Percentiles rank a stretch among this genome's conserved stretches.
Evolutionary conservation across 2,797 vertebrate genomes (phyloP).

Genomic region (Taenioides sp.): DNA sequence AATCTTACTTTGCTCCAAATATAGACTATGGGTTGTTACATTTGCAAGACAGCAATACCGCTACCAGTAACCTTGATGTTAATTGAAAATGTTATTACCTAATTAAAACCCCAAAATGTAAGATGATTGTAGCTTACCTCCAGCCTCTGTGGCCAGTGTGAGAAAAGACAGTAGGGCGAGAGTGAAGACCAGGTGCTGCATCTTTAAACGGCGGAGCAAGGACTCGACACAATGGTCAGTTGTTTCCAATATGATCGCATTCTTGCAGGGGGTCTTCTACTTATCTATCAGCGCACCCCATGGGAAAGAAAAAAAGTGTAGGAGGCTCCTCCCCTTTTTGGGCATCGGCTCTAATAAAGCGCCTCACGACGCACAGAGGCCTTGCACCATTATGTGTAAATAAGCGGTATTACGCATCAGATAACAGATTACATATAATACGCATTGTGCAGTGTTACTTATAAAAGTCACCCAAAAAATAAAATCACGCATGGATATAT

Average conservation of each 20-base stretch:
- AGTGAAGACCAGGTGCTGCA: conserved; percentile 59
- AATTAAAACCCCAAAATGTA: not conserved
- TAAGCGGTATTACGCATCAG: not conserved
- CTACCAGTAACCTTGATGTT: not conserved
- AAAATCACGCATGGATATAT: too few species aligned
- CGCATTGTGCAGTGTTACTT: too few species aligned
- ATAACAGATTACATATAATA: too few species aligned
- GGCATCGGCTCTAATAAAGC: conserved; percentile 56
- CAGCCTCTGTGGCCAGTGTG: conserved; percentile 46
- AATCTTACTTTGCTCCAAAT: not conserved
- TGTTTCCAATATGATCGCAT: conserved; percentile 65
- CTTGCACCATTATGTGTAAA: conserved; percentile 21
- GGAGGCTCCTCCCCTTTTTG: conserved; percentile 68
- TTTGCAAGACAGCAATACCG: not conserved
- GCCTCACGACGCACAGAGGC: conserved; percentile 13
- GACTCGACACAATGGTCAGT: conserved; percentile 37
- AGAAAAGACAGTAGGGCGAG: conserved; percentile 57
- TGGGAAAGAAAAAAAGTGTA: conserved; percentile 44
- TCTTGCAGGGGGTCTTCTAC: conserved; percentile 70
- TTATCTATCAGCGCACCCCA: conserved; percentile 69
- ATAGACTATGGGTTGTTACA: not conserved
- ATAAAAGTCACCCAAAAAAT: too few species aligned
- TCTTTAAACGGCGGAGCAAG: conserved; percentile 45
- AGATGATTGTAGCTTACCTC: conserved; percentile 60
- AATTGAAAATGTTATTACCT: not conserved